A percentile compares a stretch with the other conserved stretches of the same genome.
Evolutionary conservation across 2,113 vertebrate species (phyloP).

Genomic region (Anguilla rostrata): DNA sequence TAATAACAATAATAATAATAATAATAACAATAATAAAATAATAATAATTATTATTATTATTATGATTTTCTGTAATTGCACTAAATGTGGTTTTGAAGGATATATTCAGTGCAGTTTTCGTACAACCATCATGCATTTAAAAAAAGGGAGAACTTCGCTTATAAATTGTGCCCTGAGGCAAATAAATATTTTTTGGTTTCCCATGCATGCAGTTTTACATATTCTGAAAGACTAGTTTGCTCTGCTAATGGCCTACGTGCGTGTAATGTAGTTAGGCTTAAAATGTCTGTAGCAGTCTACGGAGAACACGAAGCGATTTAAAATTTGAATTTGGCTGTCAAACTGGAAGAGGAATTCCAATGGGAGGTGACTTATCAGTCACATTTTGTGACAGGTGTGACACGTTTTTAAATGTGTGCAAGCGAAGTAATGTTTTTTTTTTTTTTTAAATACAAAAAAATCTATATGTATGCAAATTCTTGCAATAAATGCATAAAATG

Average conservation of each 20-base stretch:
- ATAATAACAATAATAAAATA: too few relatives aligned
- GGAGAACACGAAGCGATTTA: not conserved
- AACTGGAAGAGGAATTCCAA: slow-evolving; percentile 1
- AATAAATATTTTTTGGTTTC: too few relatives aligned
- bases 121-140: too few relatives aligned
- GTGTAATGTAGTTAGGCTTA: not conserved
- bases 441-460: not conserved
- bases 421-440: not conserved
- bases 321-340: not conserved
- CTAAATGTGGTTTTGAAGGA: too few relatives aligned
- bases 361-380: not conserved
- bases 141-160: too few relatives aligned
- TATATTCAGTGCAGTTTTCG: too few relatives aligned
- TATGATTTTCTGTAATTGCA: too few relatives aligned
- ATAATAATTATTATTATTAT: too few relatives aligned
- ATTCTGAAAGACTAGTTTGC: too few relatives aligned
- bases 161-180: too few relatives aligned
- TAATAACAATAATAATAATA: too few relatives aligned
- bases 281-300: not conserved
- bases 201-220: too few relatives aligned
- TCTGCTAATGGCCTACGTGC: not conserved
- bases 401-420: not conserved
- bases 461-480: not conserved
- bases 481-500: not conserved
- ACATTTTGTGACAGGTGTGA: not conserved